Evolutionary conservation across 2,797 vertebrate genomes (phyloP).

Genomic region (Pseudopleuronectes americanus): DNA sequence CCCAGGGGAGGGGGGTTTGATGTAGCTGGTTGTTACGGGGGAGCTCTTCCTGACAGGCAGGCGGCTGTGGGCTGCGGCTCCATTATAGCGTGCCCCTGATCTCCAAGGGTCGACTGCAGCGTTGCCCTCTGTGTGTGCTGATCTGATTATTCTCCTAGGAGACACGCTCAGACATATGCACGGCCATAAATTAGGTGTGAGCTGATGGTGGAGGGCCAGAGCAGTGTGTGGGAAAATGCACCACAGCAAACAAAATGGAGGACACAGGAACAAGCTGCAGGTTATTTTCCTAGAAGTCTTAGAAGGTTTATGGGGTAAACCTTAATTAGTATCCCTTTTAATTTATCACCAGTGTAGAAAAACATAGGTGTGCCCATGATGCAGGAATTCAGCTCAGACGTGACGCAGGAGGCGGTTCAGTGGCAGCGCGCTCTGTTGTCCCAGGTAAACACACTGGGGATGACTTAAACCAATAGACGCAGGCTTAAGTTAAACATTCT

Average conservation of each 20-base stretch:
- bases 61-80: slow-evolving; percentile 73
- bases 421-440: slow-evolving; percentile 76
- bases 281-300: slow-evolving; percentile 15
- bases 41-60: slow-evolving; percentile 74
- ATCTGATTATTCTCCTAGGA: slow-evolving; percentile 89
- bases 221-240: slow-evolving; percentile 68
- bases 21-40: slow-evolving; percentile 72
- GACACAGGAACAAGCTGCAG: slow-evolving; percentile 38
- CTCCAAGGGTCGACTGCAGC: slow-evolving; percentile 81
- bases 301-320: slow-evolving; percentile 14
- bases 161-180: slow-evolving; percentile 82
- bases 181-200: slow-evolving; percentile 84
- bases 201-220: slow-evolving; percentile 68
- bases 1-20: slow-evolving; percentile 48
- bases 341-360: slow-evolving; percentile 44
- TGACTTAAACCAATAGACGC: slow-evolving; percentile 81
- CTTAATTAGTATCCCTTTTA: slow-evolving; percentile 46
- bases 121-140: slow-evolving; percentile 83
- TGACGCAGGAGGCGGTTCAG: slow-evolving; percentile 68
- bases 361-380: slow-evolving; percentile 64
- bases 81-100: slow-evolving; percentile 75
- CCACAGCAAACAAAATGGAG: slow-evolving; percentile 80
- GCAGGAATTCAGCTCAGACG: slow-evolving; percentile 63
- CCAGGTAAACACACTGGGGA: slow-evolving; percentile 79
- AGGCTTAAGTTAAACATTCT: slow-evolving; percentile 81